Base-by-base conservation (phyloP, 1,140 invertebrate genomes). In the Orussus abietinus region DNA sequence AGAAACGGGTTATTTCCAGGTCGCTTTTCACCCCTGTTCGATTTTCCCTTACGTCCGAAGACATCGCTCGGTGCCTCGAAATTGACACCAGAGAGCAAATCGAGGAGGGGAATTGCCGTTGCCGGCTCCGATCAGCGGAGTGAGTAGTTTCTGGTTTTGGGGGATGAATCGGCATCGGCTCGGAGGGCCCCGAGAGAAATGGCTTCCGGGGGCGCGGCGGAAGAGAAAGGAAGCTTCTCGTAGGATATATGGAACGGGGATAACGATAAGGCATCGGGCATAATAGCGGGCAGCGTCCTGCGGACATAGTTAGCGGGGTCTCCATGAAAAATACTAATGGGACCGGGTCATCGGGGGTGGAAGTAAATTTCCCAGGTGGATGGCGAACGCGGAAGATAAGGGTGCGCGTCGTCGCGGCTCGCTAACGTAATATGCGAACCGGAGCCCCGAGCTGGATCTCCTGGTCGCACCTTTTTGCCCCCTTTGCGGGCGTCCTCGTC, bases 281-380 rank as follows among this genome's bases (percentile, higher is more conserved):
- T 64, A 67, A 67, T 67, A 64, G 62, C 40, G 46, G 51, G 26
- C 51, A 14, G 46, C 53, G 52, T 62, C 47, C 49, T 45, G 55
- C 49, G 51, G 47, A 56, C 49, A 56, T 57, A 59, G 59, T 64
- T 49, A 57, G 29, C 43, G 44, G 40, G 42, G n/a, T n/a, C 46
- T 49, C 53, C 45, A 53, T 66, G 61, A 69, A 68, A 69, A 68
- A 69, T 69, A 65, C 59, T 64, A 64, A 66, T 66, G 59, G 61
- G 53, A 60, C 51, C 52, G 53, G 59, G 64, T 64, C 59, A 59
- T 45, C 43, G 54, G 38, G 46, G 42, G 38, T 47, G 47, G 51
- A 60, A 60, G 60, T 65, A 64, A 69, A 70, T 71, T 68, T 68
- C 50, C 53, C 56, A 57, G 59, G 49, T 57, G 58, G 34, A 41